Conservation (phyloP, 2,113 vertebrate species). For the Xiphophorus maculatus region DNA sequence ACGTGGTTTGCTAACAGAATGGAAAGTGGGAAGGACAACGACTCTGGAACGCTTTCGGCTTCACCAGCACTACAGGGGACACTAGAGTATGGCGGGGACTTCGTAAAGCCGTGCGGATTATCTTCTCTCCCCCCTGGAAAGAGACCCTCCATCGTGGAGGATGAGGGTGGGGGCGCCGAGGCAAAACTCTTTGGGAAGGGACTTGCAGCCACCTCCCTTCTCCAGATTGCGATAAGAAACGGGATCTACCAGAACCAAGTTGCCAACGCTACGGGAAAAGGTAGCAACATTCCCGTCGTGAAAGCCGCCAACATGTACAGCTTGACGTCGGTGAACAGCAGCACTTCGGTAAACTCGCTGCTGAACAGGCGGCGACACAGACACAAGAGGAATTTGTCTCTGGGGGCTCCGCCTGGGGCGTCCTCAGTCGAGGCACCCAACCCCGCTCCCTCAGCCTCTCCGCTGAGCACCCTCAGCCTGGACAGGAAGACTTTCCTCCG, state of each 20-base stretch:
- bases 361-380: constrained; percentile 77
- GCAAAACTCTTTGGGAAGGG: constrained; percentile 75
- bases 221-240: constrained; percentile 76
- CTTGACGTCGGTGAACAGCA: constrained; percentile 51
- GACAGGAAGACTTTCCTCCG: constrained; percentile 85
- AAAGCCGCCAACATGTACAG: constrained; percentile 64
- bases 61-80: constrained; percentile 42
- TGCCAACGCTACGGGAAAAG: constrained; percentile 63
- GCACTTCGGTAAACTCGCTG: constrained; percentile 80
- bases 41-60: constrained; percentile 37
- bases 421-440: constrained; percentile 46
- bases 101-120: constrained; percentile 51
- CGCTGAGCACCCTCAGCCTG: constrained; percentile 85
- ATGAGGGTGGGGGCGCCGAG: constrained; percentile 72
- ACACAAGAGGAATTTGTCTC: constrained; percentile 86
- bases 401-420: constrained; percentile 71
- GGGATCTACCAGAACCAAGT: constrained; percentile 77
- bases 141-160: constrained; percentile 68
- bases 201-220: constrained; percentile 74
- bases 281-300: constrained; percentile 40
- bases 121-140: constrained; percentile 51
- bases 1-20: constrained; percentile 47
- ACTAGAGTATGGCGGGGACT: constrained; percentile 37
- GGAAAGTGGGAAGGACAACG: constrained; percentile 67
- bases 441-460: constrained; percentile 60